Conservation (phyloP, 2,797 vertebrate genomes). For the Percopsis omiscomaycus region DNA sequence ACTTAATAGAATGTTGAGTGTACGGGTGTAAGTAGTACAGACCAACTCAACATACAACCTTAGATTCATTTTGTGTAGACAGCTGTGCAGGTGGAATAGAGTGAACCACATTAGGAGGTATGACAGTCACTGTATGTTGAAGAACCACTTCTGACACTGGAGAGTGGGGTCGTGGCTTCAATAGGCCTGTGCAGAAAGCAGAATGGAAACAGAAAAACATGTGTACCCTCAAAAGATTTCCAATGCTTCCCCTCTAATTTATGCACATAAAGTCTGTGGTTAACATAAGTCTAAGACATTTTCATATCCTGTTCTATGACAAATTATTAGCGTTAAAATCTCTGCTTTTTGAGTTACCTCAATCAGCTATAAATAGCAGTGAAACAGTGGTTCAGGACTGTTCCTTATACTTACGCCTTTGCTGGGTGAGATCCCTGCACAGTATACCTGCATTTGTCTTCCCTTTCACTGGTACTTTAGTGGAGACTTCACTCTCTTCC, state of each 20-base stretch:
- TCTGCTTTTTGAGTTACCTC: too few relatives aligned
- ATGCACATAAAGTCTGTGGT: too few relatives aligned
- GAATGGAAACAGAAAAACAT: background rate
- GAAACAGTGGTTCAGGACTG: background rate
- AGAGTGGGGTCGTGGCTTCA: constrained; percentile 55
- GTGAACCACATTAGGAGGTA: constrained; percentile 58
- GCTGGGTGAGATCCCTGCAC: background rate
- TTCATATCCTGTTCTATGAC: too few relatives aligned
- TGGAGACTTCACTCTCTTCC: constrained; percentile 75
- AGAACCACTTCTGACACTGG: constrained; percentile 72
- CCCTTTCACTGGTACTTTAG: constrained; percentile 75
- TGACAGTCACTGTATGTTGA: constrained; percentile 72
- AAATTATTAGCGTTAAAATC: too few relatives aligned
- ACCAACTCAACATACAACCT: constrained; percentile 37
- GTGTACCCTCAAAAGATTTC: too few relatives aligned
- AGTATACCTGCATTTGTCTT: constrained; percentile 61
- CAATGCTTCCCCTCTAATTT: too few relatives aligned
- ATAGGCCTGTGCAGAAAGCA: constrained; percentile 32
- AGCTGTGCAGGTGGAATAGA: constrained; percentile 50
- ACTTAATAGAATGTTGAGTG: background rate
- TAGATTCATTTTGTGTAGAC: constrained; percentile 53
- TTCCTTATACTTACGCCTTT: background rate
- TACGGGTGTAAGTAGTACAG: background rate
- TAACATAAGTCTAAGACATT: too few relatives aligned
- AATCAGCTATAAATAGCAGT: background rate